Evolutionary conservation across 2,113 vertebrate species (phyloP).

Genomic region (Apteryx mantelli): DNA sequence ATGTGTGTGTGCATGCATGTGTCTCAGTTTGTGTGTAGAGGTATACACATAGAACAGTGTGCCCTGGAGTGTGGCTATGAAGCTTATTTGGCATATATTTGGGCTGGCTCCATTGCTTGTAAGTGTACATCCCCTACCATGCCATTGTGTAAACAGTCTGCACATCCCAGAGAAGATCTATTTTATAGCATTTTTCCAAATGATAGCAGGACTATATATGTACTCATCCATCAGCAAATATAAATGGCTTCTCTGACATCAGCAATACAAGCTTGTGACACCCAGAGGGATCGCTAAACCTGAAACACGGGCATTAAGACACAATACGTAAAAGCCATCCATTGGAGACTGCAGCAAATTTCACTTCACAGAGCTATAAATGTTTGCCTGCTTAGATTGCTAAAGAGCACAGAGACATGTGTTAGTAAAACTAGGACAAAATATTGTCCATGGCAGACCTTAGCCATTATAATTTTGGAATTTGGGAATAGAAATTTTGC

Average conservation of each 20-base stretch:
- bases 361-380: neutral
- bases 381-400: neutral
- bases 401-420: neutral
- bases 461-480: neutral
- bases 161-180: neutral
- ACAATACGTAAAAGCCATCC: neutral
- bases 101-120: neutral
- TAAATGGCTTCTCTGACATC: neutral
- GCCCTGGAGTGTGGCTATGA: neutral
- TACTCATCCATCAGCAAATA: neutral
- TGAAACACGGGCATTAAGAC: neutral
- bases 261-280: neutral
- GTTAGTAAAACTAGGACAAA: neutral
- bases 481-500: neutral
- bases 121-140: neutral
- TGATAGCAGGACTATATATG: neutral
- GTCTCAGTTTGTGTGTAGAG: neutral
- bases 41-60: accelerated
- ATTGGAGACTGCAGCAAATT: neutral
- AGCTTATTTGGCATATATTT: neutral
- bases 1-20: accelerated
- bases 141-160: accelerated
- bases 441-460: neutral
- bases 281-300: neutral
- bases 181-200: neutral